A percentile compares a stretch with the other conserved stretches of the same genome.
Evolutionary conservation across 2,113 vertebrate genomes (phyloP).

Genomic region (Anoura caudifer): DNA sequence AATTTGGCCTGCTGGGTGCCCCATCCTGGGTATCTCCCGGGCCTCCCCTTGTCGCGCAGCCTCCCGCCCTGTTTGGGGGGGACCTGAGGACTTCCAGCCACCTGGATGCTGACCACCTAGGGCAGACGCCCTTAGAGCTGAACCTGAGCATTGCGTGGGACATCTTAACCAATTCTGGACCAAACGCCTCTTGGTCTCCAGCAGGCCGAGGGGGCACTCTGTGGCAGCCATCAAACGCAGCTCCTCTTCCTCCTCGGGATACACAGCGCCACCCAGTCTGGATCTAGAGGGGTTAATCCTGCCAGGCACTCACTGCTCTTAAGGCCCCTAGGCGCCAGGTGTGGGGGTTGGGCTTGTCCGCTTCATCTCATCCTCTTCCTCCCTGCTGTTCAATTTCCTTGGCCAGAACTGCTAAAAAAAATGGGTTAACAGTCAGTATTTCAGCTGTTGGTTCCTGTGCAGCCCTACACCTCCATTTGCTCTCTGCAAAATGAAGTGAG

Average conservation of each 20-base stretch:
- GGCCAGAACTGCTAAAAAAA: not conserved
- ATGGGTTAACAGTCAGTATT: not conserved
- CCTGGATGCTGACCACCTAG: not conserved
- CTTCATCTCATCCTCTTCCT: not conserved
- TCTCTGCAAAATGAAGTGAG: not conserved
- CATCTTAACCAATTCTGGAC: not conserved
- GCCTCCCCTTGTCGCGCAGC: fast-evolving
- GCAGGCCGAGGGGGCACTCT: not conserved
- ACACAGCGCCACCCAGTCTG: fast-evolving
- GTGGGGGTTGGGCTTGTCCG: not conserved
- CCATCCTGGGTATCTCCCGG: not conserved
- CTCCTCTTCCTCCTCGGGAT: not conserved
- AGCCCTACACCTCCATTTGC: not conserved
- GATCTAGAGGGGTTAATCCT: not conserved
- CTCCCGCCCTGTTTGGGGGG: not conserved
- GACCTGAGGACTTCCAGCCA: too few species aligned
- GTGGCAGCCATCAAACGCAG: not conserved
- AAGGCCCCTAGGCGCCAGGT: not conserved
- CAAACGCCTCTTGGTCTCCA: not conserved
- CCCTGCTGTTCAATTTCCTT: not conserved
- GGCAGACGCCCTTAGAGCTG: not conserved
- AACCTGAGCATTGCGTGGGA: not conserved
- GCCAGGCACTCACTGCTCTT: fast-evolving
- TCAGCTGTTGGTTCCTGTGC: not conserved
- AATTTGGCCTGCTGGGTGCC: not conserved